phyloP scores from a whole-genome alignment of 2,113 vertebrate species.

The Natator depressus region DNA sequence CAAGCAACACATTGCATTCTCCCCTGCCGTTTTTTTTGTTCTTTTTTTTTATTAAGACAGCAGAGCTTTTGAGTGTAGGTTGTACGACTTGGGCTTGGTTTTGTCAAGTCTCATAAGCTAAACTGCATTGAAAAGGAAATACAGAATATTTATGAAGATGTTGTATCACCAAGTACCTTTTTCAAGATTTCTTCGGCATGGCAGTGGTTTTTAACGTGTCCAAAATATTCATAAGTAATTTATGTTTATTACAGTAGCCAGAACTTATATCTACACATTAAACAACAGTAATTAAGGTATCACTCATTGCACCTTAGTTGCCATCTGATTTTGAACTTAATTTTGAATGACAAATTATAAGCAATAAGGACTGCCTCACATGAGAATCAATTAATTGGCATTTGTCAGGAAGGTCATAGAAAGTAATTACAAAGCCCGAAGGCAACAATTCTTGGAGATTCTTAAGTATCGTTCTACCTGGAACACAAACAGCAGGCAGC shows the following conservation, averaged over 20 bases:
- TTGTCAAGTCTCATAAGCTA: slow-evolving; percentile 14
- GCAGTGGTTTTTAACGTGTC: slow-evolving; percentile 5
- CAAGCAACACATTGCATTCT: neutral
- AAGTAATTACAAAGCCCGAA: slow-evolving; percentile 49
- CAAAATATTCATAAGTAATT: neutral
- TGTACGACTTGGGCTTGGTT: neutral
- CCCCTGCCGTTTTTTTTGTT: neutral
- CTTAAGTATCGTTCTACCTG: slow-evolving; percentile 25
- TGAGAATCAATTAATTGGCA: slow-evolving; percentile 46
- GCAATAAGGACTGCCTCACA: slow-evolving; percentile 4
- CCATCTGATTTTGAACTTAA: slow-evolving; percentile 48
- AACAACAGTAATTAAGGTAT: neutral
- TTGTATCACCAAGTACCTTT: neutral
- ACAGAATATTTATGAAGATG: neutral
- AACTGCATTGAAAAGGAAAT: slow-evolving; percentile 2
- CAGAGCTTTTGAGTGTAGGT: neutral
- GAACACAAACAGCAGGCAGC: slow-evolving; percentile 28
- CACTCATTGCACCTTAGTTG: slow-evolving; percentile 5
- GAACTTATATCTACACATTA: neutral
- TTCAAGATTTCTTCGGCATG: slow-evolving; percentile 23
- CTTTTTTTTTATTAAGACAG: neutral
- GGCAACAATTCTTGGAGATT: neutral
- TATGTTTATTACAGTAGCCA: neutral
- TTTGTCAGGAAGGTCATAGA: slow-evolving; percentile 52
- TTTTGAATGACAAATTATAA: neutral